Base-by-base conservation (phyloP, 2,888 invertebrate species). In the Cantharis rufa region DNA sequence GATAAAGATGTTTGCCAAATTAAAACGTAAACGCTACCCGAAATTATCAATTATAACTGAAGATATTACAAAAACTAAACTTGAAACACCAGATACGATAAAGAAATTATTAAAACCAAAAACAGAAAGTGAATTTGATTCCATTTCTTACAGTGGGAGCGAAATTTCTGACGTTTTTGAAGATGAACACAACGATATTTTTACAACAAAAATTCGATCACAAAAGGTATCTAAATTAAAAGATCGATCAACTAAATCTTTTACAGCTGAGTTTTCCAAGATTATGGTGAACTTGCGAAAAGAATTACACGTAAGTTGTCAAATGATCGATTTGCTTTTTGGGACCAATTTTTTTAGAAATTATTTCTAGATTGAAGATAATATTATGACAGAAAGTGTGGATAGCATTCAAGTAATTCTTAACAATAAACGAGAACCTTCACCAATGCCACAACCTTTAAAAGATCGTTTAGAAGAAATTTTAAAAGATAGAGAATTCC, bases 241-340 rank as follows among this genome's bases (percentile, higher is more conserved):
- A 80, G 84, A 86, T 76, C 74, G 79, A 73, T 80, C 80, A 81
- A 84, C 61, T 81, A 82, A 24, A 13, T 77, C 79, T 48, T 87
- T 87, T 76, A 85, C 85, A 2, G 81, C 83, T 10, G 82, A 85
- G 64, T 86, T 83, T 74, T 85, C 85, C 71, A 79, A 78, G 32
- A 82, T 83, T 10, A 84, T 86, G 76, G 28, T 71, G 11, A 79
- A 79, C n/a, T 70, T 83, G 11, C 79, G 85, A 70, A 64, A 81
- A 62, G 82, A 83, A 77, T 74, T 82, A 72, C 75, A 82, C 15
- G 85, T 85, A 82, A 69, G n/a, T 48, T 48, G 7, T 48, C n/a
- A 48, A 32, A 32, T 48, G n/a, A 7, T 48, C 10, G 2, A 10
- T n/a, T 48, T 1, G 5, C 1, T 48, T n/a, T n/a, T 48, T 48